Conservation (phyloP, 2,888 invertebrate species). For the Ormia ochracea region DNA sequence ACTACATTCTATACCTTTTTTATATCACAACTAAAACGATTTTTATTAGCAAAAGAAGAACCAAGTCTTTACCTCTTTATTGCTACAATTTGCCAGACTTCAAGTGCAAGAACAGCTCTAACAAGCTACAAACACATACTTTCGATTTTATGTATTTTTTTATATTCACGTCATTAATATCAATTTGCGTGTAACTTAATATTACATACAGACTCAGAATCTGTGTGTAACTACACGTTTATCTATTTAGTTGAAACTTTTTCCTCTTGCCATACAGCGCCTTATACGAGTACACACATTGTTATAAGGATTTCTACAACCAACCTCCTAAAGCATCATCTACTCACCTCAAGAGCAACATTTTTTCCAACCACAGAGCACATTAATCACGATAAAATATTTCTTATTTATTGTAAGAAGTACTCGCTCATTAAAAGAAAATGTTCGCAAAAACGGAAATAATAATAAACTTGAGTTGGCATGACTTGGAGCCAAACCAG, state of each 20-base stretch:
- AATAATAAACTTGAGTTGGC: slow-evolving; percentile 39
- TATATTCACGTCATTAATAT: slow-evolving; percentile 60
- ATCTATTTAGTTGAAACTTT: neutral
- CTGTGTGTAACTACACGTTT: neutral
- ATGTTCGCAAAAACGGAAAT: slow-evolving; percentile 22
- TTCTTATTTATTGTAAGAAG: neutral
- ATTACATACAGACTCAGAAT: slow-evolving; percentile 10
- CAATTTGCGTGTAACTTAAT: slow-evolving; percentile 56
- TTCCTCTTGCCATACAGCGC: neutral
- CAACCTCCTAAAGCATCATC: slow-evolving; percentile 40
- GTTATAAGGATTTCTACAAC: slow-evolving; percentile 24
- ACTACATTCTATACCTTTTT: neutral
- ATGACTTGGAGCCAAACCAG: slow-evolving; percentile 25
- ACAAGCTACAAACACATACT: neutral
- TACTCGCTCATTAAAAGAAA: neutral
- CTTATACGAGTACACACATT: neutral
- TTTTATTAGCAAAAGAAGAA: slow-evolving; percentile 24
- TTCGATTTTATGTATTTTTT: slow-evolving; percentile 39
- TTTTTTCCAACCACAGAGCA: slow-evolving; percentile 52
- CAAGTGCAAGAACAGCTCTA: slow-evolving; percentile 15
- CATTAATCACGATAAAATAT: slow-evolving; percentile 56
- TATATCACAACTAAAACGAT: slow-evolving; percentile 11
- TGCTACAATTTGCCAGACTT: slow-evolving; percentile 43
- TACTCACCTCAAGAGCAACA: slow-evolving; percentile 51
- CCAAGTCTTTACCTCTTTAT: slow-evolving; percentile 39